A percentile compares a stretch with the other conserved stretches of the same genome.
phyloP scores from a whole-genome alignment of 2,888 invertebrate genomes.

The Cenopis cana region DNA sequence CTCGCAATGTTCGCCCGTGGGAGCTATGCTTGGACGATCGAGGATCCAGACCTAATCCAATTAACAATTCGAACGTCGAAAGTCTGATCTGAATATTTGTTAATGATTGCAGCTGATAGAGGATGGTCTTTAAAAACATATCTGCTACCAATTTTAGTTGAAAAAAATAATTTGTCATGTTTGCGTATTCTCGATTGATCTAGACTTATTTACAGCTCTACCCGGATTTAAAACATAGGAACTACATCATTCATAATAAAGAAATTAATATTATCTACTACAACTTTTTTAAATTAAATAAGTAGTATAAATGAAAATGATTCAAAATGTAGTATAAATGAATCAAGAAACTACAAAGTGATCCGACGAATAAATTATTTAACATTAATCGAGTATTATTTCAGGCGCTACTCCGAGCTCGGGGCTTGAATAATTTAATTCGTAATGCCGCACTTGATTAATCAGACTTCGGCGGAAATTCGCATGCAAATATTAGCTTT shows the following conservation, averaged over 20 bases:
- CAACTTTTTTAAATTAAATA: too few relatives aligned
- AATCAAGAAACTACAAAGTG: conserved; percentile 23
- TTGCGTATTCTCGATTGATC: too few relatives aligned
- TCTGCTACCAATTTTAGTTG: background rate
- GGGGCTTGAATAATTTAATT: conserved; percentile 8
- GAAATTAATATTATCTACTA: too few relatives aligned
- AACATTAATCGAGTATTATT: conserved; percentile 30
- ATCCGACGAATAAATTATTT: conserved; percentile 4
- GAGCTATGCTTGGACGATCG: background rate
- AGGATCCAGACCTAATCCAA: conserved; percentile 5
- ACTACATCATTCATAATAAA: too few relatives aligned
- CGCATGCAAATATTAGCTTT: conserved; percentile 7
- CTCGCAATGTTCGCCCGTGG: too few relatives aligned
- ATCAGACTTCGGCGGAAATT: background rate
- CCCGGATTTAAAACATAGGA: too few relatives aligned
- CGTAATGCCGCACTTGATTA: conserved; percentile 19
- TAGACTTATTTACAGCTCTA: too few relatives aligned
- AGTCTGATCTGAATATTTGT: background rate
- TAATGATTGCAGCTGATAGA: background rate
- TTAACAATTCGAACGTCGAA: background rate
- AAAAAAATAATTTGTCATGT: too few relatives aligned
- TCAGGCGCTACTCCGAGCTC: conserved; percentile 1
- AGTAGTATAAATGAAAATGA: too few relatives aligned
- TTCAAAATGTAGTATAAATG: too few relatives aligned
- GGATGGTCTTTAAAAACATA: too few relatives aligned